Conservation (phyloP, 2,888 invertebrate species). For the Nipponacmea schrenckii region DNA sequence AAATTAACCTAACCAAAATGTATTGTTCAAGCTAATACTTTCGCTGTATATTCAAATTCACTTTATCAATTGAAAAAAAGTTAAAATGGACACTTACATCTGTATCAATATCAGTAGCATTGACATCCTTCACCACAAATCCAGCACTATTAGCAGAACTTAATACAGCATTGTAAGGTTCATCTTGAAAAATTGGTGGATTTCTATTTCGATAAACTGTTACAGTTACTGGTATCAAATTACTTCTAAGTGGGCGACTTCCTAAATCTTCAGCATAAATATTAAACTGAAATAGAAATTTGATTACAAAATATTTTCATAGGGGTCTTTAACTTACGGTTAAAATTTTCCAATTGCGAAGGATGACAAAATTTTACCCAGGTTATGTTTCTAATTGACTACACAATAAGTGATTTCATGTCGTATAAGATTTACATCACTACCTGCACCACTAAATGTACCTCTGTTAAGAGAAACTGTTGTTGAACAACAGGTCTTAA, state of each 20-base stretch:
- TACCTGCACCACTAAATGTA: too few relatives aligned
- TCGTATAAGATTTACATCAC: too few relatives aligned
- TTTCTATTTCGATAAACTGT: constrained; percentile 48
- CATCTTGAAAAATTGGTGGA: constrained; percentile 50
- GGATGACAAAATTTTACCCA: too few relatives aligned
- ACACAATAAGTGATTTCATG: too few relatives aligned
- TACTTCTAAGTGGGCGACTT: constrained; percentile 8
- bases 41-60: too few relatives aligned
- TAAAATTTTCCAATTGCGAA: too few relatives aligned
- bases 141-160: constrained; percentile 34
- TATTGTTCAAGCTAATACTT: too few relatives aligned
- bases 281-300: constrained; percentile 15
- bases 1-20: too few relatives aligned
- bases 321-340: not conserved
- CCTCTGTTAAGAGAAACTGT: too few relatives aligned
- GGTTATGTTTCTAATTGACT: too few relatives aligned
- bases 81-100: constrained; percentile 25
- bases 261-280: constrained; percentile 22
- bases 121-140: constrained; percentile 35
- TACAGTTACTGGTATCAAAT: constrained; percentile 28
- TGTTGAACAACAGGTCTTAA: too few relatives aligned
- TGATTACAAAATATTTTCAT: not conserved
- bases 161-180: constrained; percentile 40
- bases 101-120: constrained; percentile 42
- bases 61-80: too few relatives aligned